These are phyloP conservation scores for Sisyra terminalis DNA, from an alignment of 2,888 invertebrate species.

Conservation along the genomic window DNA sequence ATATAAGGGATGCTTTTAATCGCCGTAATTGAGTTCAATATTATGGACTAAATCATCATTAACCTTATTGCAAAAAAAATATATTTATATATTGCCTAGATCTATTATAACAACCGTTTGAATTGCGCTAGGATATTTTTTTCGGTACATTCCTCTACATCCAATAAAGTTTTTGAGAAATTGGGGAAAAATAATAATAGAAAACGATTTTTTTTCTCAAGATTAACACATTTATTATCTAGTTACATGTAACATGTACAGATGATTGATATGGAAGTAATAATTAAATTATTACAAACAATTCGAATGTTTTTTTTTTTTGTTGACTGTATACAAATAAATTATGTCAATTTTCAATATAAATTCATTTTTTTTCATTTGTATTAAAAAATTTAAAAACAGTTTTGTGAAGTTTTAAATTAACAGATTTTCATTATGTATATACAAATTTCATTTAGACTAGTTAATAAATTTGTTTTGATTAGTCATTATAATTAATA, in stretches of 20 bases:
- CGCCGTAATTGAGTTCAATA: too few relatives aligned
- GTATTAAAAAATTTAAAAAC: slow-evolving; percentile 1
- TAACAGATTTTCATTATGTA: not conserved
- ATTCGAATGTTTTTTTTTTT: not conserved
- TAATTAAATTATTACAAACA: slow-evolving; percentile 2
- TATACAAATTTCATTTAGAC: not conserved
- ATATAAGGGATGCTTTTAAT: too few relatives aligned
- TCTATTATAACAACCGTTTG: too few relatives aligned
- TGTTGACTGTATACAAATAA: not conserved
- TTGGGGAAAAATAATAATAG: not conserved
- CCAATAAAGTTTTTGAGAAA: too few relatives aligned
- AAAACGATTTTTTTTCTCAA: slow-evolving; percentile 18
- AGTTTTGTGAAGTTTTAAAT: not conserved
- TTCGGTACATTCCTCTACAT: too few relatives aligned
- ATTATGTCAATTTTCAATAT: not conserved
- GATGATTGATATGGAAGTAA: slow-evolving; percentile 15
- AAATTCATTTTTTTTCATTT: not conserved
- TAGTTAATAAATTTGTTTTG: not conserved
- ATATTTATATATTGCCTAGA: too few relatives aligned
- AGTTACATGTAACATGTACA: slow-evolving; percentile 25
- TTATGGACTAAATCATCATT: too few relatives aligned
- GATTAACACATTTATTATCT: slow-evolving; percentile 24
- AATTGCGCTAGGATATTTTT: too few relatives aligned
- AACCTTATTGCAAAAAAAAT: too few relatives aligned
- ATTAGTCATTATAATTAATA: too few relatives aligned